Conservation (phyloP, 2,113 vertebrate genomes). For the Calyptomena viridis region DNA sequence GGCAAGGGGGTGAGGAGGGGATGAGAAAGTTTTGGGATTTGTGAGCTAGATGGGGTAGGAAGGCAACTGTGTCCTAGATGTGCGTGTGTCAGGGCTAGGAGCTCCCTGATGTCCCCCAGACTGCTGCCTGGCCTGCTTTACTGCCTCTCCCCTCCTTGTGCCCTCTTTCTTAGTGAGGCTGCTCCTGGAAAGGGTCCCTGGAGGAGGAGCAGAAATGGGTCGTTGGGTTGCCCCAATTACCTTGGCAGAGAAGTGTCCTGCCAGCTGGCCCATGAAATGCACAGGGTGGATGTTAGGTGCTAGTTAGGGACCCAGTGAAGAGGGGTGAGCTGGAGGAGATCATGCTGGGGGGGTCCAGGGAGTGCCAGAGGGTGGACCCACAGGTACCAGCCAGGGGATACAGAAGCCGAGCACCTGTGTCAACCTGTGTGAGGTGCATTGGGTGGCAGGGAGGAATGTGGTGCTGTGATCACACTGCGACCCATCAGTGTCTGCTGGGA, state of each 20-base stretch:
- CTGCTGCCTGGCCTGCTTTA: neutral
- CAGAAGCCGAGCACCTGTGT: neutral
- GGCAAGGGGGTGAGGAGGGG: neutral
- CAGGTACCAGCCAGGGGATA: neutral
- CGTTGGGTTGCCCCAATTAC: neutral
- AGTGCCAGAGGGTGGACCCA: neutral
- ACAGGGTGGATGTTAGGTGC: neutral
- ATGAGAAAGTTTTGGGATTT: neutral
- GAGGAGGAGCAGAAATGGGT: slow-evolving; percentile 36
- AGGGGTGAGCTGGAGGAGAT: neutral
- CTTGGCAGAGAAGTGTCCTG: neutral
- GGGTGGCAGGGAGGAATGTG: neutral
- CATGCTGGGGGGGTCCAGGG: neutral
- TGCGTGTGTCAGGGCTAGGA: rapidly evolving
- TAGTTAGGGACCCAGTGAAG: neutral
- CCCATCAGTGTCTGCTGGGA: slow-evolving; percentile 4
- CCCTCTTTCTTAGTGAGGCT: neutral
- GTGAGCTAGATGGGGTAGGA: neutral
- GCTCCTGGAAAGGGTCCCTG: neutral
- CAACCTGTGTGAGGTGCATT: neutral
- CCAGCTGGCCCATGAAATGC: neutral
- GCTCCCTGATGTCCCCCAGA: neutral
- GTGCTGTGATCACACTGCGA: neutral
- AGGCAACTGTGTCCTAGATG: neutral
- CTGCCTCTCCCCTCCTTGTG: neutral